Conservation (phyloP, 2,888 invertebrate species). For the Andricus quercusramuli region DNA sequence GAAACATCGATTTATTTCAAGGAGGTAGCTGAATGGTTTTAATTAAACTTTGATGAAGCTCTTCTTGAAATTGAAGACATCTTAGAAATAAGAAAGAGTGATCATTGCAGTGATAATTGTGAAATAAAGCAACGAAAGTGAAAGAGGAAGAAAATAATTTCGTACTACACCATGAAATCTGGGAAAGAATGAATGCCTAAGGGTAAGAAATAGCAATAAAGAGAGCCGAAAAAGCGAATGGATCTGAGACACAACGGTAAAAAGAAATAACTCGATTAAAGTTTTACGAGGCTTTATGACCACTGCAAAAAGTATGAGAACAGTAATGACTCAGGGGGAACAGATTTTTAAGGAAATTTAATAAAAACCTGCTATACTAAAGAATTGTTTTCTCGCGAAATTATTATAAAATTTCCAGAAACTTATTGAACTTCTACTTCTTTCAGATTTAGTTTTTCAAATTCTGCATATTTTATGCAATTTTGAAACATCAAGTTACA, state of each 20-base stretch:
- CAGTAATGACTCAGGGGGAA: background rate
- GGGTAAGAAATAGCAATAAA: constrained; percentile 18
- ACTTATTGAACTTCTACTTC: background rate
- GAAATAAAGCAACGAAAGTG: background rate
- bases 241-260: constrained; percentile 46
- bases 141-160: background rate
- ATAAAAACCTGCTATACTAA: background rate
- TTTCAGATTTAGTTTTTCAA: background rate
- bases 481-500: too few relatives aligned
- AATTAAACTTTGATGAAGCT: constrained; percentile 2
- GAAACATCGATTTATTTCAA: background rate
- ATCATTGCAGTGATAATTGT: background rate
- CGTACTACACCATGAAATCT: background rate
- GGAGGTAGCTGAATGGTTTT: background rate
- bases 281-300: constrained; percentile 52
- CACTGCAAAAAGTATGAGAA: background rate
- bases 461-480: background rate
- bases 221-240: constrained; percentile 30
- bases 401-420: background rate
- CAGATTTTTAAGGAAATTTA: background rate
- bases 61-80: background rate
- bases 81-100: background rate
- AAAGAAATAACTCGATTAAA: constrained; percentile 59
- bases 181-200: background rate
- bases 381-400: background rate